A percentile compares a stretch with the other conserved stretches of the same genome.
Evolutionary conservation across 2,113 vertebrate genomes (phyloP).

Genomic region (Cairina moschata): DNA sequence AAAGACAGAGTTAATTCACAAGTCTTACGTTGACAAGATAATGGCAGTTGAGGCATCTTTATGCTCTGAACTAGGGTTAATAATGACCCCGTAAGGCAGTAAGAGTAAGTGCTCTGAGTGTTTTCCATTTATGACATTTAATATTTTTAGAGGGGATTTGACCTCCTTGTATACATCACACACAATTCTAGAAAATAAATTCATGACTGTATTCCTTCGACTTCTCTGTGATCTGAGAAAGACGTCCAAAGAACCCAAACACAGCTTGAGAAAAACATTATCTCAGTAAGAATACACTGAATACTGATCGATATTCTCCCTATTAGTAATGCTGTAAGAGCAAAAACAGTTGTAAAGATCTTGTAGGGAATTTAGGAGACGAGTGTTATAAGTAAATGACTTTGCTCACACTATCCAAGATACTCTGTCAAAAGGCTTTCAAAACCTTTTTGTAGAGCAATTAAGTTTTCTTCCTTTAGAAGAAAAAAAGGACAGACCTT

Average conservation of each 20-base stretch:
- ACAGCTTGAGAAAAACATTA: neutral
- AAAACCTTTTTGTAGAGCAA: neutral
- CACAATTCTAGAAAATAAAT: neutral
- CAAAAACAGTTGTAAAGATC: neutral
- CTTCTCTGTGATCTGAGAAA: neutral
- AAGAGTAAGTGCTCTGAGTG: neutral
- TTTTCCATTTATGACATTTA: neutral
- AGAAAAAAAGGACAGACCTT: neutral
- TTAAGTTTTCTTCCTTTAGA: neutral
- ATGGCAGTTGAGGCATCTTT: neutral
- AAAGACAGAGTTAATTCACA: neutral
- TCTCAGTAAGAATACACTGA: neutral
- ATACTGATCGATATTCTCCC: neutral
- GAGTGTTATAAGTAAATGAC: accelerated
- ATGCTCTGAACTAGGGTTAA: neutral
- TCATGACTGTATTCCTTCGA: neutral
- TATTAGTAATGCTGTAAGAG: neutral
- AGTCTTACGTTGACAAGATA: neutral
- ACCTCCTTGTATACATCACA: neutral
- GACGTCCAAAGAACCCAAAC: neutral
- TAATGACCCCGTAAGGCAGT: neutral
- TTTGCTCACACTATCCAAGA: neutral
- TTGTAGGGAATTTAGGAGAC: neutral
- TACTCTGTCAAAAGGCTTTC: neutral
- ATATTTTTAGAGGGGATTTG: neutral